Base-by-base conservation (phyloP, 1,140 invertebrate genomes). In the Charaxes varanes region DNA sequence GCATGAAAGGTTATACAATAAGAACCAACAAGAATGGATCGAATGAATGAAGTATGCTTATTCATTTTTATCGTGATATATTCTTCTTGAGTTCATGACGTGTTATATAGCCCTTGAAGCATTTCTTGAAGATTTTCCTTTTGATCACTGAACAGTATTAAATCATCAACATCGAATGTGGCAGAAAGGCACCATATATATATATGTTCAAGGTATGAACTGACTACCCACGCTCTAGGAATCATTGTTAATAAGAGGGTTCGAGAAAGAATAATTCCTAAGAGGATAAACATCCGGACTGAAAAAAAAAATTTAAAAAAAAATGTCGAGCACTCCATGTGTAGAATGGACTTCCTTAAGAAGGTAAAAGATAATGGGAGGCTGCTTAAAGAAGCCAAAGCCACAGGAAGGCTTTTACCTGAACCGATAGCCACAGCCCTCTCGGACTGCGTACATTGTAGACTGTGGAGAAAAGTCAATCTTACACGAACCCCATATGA, bases 201-300 rank as follows among this genome's bases (percentile, higher is more conserved):
- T n/a, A n/a, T n/a, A n/a, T n/a, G n/a, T n/a, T n/a, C n/a, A n/a
- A n/a, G n/a, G n/a, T n/a, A n/a, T n/a, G n/a, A n/a, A n/a, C n/a
- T 99, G 0, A 99, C 97, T 10, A 91, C 92, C 36, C 97, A 97
- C 72, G 97, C 97, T 60, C 88, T 99, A 37, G 98, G 98, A 67
- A 94, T 99, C 8, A 97, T 99, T 76, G 98, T 99, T n/a, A 99
- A 99, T 87, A 99, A 99, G 86, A 88, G 97, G 62, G 96, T 99
- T 3, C 90, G 96, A 61, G 93, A 93, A 45, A 90, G 93, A 51
- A 96, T 99, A 65, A 91, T 99, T 57, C 91, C 96, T 16, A 99
- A 99, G 83, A 92, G 93, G 53, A 98, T 99, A 66, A 99, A 99
- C 83, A 89, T 99, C 12, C 90, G 98, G 51, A 92, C 99, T 80